Conservation (phyloP, 2,888 invertebrate species). For the Drosophila gaucha region DNA sequence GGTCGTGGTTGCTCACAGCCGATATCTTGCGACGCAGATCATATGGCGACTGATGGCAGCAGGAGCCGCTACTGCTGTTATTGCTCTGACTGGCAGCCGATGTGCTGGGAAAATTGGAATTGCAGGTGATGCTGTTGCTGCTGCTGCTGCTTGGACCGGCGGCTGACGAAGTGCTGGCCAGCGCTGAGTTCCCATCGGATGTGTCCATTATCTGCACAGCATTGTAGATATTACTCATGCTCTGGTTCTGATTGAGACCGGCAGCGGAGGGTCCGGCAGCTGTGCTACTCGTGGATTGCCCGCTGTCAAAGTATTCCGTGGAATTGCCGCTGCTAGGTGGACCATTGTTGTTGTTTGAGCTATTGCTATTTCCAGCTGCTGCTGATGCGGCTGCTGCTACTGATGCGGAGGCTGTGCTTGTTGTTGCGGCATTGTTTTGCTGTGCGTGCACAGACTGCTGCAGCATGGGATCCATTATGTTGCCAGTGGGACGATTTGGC, state of each 20-base stretch:
- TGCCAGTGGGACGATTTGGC: conserved; percentile 84
- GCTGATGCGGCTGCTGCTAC: conserved; percentile 18
- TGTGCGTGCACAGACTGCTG: conserved; percentile 86
- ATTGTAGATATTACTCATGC: conserved; percentile 50
- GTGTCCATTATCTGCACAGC: conserved; percentile 70
- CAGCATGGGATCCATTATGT: conserved; percentile 89
- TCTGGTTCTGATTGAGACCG: conserved; percentile 35
- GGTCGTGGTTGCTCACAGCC: conserved; percentile 81
- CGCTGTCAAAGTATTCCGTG: conserved; percentile 67
- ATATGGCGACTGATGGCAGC: conserved; percentile 93
- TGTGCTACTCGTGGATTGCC: conserved; percentile 59
- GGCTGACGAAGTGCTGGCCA: conserved; percentile 56
- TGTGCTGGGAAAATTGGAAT: conserved; percentile 49
- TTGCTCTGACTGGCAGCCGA: conserved; percentile 44
- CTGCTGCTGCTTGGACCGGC: conserved; percentile 34
- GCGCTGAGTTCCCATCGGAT: conserved; percentile 51
- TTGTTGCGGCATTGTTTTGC: conserved; percentile 39
- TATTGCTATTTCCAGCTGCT: conserved; percentile 10
- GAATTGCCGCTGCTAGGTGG: conserved; percentile 50
- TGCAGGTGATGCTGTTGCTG: conserved; percentile 44
- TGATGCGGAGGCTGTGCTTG: conserved; percentile 33
- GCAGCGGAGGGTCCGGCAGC: conserved; percentile 22
- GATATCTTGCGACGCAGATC: conserved; percentile 92
- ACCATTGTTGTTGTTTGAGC: conserved; percentile 13
- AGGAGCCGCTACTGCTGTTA: conserved; percentile 41